phyloP scores from a whole-genome alignment of 2,888 invertebrate species.

The Caradrina kadenii region DNA sequence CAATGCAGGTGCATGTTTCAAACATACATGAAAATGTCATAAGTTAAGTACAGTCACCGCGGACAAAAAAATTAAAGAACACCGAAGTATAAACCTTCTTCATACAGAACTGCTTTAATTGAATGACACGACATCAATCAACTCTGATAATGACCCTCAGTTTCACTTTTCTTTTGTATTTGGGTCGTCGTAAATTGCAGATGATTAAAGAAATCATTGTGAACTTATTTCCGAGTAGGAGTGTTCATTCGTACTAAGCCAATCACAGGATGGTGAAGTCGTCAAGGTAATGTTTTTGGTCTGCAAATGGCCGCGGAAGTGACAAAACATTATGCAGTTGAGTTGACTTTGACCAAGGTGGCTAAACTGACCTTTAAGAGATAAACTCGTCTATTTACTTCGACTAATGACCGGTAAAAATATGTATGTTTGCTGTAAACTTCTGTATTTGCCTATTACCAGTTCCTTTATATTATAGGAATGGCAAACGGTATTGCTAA shows the following conservation, averaged over 20 bases:
- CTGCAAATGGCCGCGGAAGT: conserved; percentile 77
- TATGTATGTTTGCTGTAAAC: conserved; percentile 18
- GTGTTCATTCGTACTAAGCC: conserved; percentile 59
- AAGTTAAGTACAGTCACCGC: conserved; percentile 9
- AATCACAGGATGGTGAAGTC: conserved; percentile 66
- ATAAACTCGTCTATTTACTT: conserved; percentile 67
- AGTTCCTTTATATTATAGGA: conserved; percentile 22
- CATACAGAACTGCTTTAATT: conserved; percentile 69
- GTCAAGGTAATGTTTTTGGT: conserved; percentile 71
- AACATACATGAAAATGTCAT: conserved; percentile 7
- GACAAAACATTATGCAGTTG: conserved; percentile 70
- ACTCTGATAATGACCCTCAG: conserved; percentile 72
- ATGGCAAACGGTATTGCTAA: conserved; percentile 45
- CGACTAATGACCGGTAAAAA: conserved; percentile 61
- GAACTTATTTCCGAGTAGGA: conserved; percentile 72
- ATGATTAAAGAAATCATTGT: conserved; percentile 73
- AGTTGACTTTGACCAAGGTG: conserved; percentile 72
- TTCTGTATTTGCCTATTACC: conserved; percentile 18
- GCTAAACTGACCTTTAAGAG: conserved; percentile 68
- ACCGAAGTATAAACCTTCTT: conserved; percentile 67
- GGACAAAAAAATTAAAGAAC: conserved; percentile 31
- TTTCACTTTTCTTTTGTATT: conserved; percentile 78
- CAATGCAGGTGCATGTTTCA: conserved; percentile 12
- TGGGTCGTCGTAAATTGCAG: conserved; percentile 68
- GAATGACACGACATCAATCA: conserved; percentile 75